Evolutionary conservation across 2,888 invertebrate species (phyloP).

Genomic region (Leucania comma): DNA sequence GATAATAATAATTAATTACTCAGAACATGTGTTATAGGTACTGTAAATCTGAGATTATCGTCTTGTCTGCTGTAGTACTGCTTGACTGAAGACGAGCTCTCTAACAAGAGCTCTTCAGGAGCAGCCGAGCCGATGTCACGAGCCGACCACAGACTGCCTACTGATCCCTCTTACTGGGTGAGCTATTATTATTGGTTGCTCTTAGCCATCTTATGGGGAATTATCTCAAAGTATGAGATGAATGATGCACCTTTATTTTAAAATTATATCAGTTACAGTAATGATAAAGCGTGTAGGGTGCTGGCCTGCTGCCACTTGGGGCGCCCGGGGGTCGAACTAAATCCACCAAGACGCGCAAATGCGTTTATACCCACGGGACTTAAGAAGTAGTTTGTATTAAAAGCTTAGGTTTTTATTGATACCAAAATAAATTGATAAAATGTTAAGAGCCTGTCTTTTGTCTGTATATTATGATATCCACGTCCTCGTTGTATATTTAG

Average conservation of each 20-base stretch:
- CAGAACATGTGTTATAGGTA: background rate
- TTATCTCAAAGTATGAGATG: too few relatives aligned
- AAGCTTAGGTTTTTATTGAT: background rate
- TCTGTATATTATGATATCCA: conserved; percentile 8
- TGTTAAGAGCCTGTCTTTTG: background rate
- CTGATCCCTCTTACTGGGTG: background rate
- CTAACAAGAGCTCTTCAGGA: background rate
- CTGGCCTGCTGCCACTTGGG: background rate
- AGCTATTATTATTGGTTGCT: background rate
- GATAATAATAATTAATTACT: background rate
- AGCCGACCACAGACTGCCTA: background rate
- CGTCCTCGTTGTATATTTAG: conserved; percentile 13
- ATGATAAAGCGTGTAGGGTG: too few relatives aligned
- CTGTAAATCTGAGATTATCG: background rate
- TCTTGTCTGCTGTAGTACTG: background rate
- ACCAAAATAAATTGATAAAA: background rate
- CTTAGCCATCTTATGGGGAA: too few relatives aligned
- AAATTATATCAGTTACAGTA: background rate
- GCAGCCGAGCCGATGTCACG: background rate
- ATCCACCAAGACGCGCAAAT: background rate
- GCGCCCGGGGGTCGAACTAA: background rate
- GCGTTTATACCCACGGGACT: too few relatives aligned
- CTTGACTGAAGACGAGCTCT: background rate
- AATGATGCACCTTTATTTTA: background rate
- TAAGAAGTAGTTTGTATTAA: background rate